Evolutionary conservation across 2,888 invertebrate species (phyloP).

Genomic region (Standfussiana lucernea): DNA sequence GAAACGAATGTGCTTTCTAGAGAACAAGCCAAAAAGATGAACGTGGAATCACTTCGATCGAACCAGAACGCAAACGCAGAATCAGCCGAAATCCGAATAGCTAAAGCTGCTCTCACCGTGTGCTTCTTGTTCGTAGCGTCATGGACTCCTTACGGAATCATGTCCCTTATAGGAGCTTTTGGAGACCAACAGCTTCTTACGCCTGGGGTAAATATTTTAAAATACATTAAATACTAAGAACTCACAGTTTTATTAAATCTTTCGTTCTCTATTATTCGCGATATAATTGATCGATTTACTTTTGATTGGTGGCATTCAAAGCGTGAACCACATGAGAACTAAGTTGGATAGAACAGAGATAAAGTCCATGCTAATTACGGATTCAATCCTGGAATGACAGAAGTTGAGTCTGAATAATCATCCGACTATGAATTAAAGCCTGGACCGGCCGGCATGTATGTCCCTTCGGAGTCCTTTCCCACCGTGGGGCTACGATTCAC

Average conservation of each 20-base stretch:
- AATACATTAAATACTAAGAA: not conserved
- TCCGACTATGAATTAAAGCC: not conserved
- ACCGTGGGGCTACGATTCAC: not conserved
- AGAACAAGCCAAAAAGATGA: constrained; percentile 96
- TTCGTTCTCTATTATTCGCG: not conserved
- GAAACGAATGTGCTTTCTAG: constrained; percentile 67
- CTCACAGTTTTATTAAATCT: not conserved
- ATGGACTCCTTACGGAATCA: constrained; percentile 97
- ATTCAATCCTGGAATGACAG: not conserved
- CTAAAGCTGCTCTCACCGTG: constrained; percentile 96
- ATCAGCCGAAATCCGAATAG: constrained; percentile 96
- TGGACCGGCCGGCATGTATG: not conserved
- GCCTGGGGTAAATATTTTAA: constrained; percentile 89
- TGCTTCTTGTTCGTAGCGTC: constrained; percentile 96
- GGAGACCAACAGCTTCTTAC: constrained; percentile 94
- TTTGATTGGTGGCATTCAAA: not conserved
- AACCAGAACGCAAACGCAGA: constrained; percentile 93
- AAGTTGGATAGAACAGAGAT: not conserved
- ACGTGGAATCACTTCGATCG: constrained; percentile 95
- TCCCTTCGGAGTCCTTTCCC: no score
- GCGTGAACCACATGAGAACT: not conserved
- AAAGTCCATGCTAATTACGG: not conserved
- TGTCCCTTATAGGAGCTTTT: constrained; percentile 95
- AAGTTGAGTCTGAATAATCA: not conserved
- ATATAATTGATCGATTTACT: no score